phyloP scores from a whole-genome alignment of 2,888 invertebrate species.

The Spisula solida region DNA sequence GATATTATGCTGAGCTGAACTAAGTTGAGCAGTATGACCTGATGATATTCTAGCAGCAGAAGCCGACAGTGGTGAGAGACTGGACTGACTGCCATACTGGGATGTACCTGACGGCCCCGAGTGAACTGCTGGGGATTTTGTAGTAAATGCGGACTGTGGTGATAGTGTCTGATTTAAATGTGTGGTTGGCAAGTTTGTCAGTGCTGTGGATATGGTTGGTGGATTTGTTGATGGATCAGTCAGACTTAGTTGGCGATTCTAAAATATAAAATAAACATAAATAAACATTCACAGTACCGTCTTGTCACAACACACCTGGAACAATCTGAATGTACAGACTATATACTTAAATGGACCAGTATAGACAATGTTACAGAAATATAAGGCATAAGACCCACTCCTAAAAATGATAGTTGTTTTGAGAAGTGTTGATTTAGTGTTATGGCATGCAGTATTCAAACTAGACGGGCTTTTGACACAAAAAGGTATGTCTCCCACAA shows the following conservation, averaged over 20 bases:
- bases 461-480: too few species aligned
- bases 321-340: too few species aligned
- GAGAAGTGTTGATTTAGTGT: too few species aligned
- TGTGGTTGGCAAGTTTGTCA: constrained; percentile 54
- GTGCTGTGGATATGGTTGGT: constrained; percentile 35
- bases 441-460: too few species aligned
- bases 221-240: constrained; percentile 61
- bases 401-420: too few species aligned
- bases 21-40: constrained; percentile 35
- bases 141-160: background rate
- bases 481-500: too few species aligned
- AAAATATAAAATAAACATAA: constrained; percentile 6
- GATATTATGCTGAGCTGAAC: constrained; percentile 39
- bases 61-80: constrained; percentile 34
- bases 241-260: constrained; percentile 74
- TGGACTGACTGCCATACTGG: constrained; percentile 36
- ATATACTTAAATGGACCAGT: too few species aligned
- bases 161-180: constrained; percentile 8
- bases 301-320: too few species aligned
- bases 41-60: constrained; percentile 34
- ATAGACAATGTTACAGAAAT: too few species aligned
- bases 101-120: background rate
- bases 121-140: background rate
- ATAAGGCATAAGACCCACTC: too few species aligned
- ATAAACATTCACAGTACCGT: too few species aligned